Evolutionary conservation across 2,888 invertebrate genomes (phyloP).

Genomic region (Diarsia dahlii): DNA sequence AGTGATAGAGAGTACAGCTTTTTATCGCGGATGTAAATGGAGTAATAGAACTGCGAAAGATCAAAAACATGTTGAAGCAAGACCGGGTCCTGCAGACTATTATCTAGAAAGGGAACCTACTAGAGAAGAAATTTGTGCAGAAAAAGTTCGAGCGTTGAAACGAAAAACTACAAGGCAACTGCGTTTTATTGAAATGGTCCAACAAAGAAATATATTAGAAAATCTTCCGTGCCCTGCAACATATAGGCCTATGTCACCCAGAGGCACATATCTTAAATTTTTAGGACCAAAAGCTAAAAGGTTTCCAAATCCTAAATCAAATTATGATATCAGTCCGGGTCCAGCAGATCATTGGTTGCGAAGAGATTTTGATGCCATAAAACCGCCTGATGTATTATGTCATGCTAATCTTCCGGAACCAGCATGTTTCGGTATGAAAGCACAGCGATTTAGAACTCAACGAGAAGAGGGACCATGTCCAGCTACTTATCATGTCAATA

Average conservation of each 20-base stretch:
- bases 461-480: slow-evolving; percentile 79
- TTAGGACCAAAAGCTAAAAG: slow-evolving; percentile 78
- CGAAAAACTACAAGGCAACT: slow-evolving; percentile 80
- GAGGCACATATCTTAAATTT: slow-evolving; percentile 69
- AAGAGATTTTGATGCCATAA: slow-evolving; percentile 79
- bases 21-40: slow-evolving; percentile 87
- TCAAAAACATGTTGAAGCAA: slow-evolving; percentile 56
- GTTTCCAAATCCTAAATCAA: slow-evolving; percentile 65
- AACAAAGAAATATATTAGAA: slow-evolving; percentile 76
- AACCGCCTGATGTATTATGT: slow-evolving; percentile 67
- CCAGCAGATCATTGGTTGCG: slow-evolving; percentile 79
- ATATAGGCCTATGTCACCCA: slow-evolving; percentile 77
- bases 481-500: slow-evolving; percentile 73
- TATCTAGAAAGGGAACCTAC: slow-evolving; percentile 67
- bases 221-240: slow-evolving; percentile 79
- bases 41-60: slow-evolving; percentile 78
- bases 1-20: slow-evolving; percentile 77
- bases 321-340: slow-evolving; percentile 73
- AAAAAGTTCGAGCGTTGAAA: slow-evolving; percentile 76
- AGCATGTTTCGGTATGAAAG: slow-evolving; percentile 80
- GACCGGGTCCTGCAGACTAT: slow-evolving; percentile 84
- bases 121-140: slow-evolving; percentile 73
- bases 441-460: slow-evolving; percentile 75
- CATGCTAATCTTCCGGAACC: slow-evolving; percentile 75
- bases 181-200: slow-evolving; percentile 82